Conservation (phyloP, 2,113 vertebrate species). For the Bubo bubo region DNA sequence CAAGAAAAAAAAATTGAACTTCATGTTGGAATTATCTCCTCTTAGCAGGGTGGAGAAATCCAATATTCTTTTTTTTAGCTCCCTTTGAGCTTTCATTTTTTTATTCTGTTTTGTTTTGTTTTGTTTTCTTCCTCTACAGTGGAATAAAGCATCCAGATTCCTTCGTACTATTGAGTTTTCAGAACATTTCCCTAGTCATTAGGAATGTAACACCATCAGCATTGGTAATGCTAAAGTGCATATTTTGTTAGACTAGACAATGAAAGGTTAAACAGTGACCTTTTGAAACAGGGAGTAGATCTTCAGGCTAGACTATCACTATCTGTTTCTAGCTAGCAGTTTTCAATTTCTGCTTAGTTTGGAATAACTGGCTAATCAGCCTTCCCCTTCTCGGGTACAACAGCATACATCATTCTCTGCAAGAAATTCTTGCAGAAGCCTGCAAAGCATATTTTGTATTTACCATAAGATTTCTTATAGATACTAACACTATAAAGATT, state of each 20-base stretch:
- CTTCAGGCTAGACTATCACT: background rate
- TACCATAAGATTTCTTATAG: background rate
- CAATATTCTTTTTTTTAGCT: background rate
- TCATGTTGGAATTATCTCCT: background rate
- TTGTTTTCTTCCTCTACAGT: background rate
- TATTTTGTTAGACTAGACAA: background rate
- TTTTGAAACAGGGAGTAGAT: background rate
- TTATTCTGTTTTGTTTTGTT: background rate
- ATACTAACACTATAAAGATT: background rate
- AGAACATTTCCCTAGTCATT: background rate
- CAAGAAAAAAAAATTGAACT: background rate
- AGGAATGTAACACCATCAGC: background rate
- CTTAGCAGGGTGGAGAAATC: background rate
- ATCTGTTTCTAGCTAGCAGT: background rate
- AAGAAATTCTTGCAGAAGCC: background rate
- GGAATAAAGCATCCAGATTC: background rate
- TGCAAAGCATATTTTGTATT: background rate
- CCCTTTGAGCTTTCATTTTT: background rate
- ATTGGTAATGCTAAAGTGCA: background rate
- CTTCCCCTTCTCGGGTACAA: background rate
- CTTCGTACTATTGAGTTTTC: background rate
- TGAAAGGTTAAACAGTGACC: background rate
- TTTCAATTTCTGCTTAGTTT: background rate
- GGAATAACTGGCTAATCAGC: background rate
- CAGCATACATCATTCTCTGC: background rate